Base-by-base conservation (phyloP, 1,140 invertebrate genomes). In the Nasonia longicornis region DNA sequence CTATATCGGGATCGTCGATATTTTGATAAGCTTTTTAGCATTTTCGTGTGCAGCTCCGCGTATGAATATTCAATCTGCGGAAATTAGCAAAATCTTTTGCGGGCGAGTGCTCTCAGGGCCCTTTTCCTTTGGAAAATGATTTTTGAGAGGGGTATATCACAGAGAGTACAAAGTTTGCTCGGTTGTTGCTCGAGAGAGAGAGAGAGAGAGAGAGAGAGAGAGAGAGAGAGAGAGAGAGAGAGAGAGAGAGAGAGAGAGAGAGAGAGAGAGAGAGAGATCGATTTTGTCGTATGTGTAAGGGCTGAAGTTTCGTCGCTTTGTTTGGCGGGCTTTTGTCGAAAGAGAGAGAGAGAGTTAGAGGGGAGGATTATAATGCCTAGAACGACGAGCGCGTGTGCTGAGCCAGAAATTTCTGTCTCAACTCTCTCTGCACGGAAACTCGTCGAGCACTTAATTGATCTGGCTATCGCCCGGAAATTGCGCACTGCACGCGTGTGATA, bases 351-450 rank as follows among this genome's bases (percentile, higher is more conserved):
- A 26, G 26, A 14, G 58, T n/a, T 3, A 7, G 26, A 26, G 66
- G 1, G 26, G 66, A 3, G 3, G 71, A 12, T 45, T 45, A 73
- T 26, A 22, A 73, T 26, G 22, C 71, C 69, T 26, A 38, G 45
- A 42, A 42, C n/a, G 29, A 20, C 11, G 35, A 71, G 69, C 11
- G 22, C 42, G 20, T n/a, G 70, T 31, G 70, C 16, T 42, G 70
- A 71, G 70, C 70, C 70, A 71, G 45, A 73, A 73, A 73, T 73
- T 73, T 48, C 45, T 26, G 22, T 26, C 71, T 52, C 71, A 45
- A n/a, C 11, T 73, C 20, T n/a, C 20, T n/a, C 14, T 52, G 2
- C 48, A 14, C 20, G 45, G 45, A 45, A 73, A 73, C 70, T 48
- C 22, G 71, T 73, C 22, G 42, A 73, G 71, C 35, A 48, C 45